Conservation (phyloP, 1,140 invertebrate species). For the Elysia chlorotica region DNA sequence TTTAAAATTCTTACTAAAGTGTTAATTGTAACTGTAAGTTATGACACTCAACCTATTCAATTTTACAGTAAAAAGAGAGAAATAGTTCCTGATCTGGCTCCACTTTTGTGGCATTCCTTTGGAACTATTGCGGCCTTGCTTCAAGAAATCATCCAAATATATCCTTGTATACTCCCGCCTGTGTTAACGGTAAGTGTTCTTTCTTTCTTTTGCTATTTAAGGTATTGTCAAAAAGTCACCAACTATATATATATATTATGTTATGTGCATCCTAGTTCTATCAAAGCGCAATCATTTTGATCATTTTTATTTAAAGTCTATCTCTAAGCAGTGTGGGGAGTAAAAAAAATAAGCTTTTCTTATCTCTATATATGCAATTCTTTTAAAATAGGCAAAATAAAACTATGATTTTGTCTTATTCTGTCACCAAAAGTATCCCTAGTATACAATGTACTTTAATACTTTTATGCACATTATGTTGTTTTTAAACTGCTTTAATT, state of each 20-base stretch:
- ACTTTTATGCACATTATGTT: constrained; percentile 67
- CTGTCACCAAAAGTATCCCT: constrained; percentile 93
- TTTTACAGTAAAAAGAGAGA: constrained; percentile 91
- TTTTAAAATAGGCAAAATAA: too few relatives aligned
- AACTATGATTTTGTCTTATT: constrained; percentile 92
- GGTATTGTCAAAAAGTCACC: too few relatives aligned
- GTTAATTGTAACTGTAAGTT: too few relatives aligned
- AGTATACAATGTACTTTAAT: constrained; percentile 96
- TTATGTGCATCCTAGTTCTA: too few relatives aligned
- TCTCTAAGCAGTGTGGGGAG: too few relatives aligned
- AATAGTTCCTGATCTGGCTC: constrained; percentile 92
- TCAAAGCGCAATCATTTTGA: too few relatives aligned
- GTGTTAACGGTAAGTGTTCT: constrained; percentile 76
- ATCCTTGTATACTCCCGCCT: constrained; percentile 96
- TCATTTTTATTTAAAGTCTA: too few relatives aligned
- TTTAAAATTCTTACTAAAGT: too few relatives aligned
- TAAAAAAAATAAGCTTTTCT: too few relatives aligned
- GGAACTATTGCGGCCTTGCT: constrained; percentile 95
- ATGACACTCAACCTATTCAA: too few relatives aligned
- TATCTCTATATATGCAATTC: too few relatives aligned
- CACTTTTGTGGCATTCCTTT: constrained; percentile 99
- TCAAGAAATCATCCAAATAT: constrained; percentile 92
- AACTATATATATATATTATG: too few relatives aligned
- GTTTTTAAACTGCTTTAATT: neutral
- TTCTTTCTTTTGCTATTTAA: neutral